Conservation (phyloP, 2,797 vertebrate species). For the Spinibarbus caldwelli region DNA sequence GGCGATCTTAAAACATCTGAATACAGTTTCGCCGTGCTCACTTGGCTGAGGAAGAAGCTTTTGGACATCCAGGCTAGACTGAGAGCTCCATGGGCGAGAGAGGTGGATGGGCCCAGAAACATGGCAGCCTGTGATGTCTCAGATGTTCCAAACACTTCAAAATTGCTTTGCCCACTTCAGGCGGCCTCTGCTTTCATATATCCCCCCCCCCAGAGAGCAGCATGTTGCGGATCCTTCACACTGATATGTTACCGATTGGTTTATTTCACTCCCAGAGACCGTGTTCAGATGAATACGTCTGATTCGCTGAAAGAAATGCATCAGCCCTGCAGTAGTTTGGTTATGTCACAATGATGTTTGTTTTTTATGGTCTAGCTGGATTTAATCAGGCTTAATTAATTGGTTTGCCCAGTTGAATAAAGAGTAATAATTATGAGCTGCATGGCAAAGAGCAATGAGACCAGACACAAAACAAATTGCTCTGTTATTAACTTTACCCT, state of each 20-base stretch:
- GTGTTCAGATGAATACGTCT: conserved; percentile 33
- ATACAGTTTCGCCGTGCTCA: conserved; percentile 38
- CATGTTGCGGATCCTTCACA: conserved; percentile 33
- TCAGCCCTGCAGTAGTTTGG: conserved; percentile 20
- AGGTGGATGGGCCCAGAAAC: conserved; percentile 36
- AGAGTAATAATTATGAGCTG: conserved; percentile 51
- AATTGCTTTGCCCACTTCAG: conserved; percentile 57
- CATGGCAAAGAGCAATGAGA: conserved; percentile 49
- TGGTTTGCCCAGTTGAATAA: conserved; percentile 47
- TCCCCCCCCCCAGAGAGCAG: conserved; percentile 37
- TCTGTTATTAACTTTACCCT: conserved; percentile 46
- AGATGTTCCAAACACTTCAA: conserved; percentile 49
- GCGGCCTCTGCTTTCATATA: conserved; percentile 40
- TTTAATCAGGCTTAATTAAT: conserved; percentile 50
- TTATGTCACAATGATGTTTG: conserved; percentile 28
- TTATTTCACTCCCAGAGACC: conserved; percentile 49
- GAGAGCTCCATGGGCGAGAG: conserved; percentile 29
- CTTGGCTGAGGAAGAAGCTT: conserved; percentile 49
- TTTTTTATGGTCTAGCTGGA: conserved; percentile 46
- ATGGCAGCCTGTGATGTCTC: conserved; percentile 56
- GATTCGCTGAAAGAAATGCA: conserved; percentile 28
- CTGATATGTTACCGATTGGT: conserved; percentile 53
- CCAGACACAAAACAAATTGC: conserved; percentile 46
- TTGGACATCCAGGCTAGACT: conserved; percentile 34
- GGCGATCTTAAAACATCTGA: conserved; percentile 53